Evolutionary conservation across 2,797 vertebrate species (phyloP).

Genomic region (Xiphophorus birchmanni): DNA sequence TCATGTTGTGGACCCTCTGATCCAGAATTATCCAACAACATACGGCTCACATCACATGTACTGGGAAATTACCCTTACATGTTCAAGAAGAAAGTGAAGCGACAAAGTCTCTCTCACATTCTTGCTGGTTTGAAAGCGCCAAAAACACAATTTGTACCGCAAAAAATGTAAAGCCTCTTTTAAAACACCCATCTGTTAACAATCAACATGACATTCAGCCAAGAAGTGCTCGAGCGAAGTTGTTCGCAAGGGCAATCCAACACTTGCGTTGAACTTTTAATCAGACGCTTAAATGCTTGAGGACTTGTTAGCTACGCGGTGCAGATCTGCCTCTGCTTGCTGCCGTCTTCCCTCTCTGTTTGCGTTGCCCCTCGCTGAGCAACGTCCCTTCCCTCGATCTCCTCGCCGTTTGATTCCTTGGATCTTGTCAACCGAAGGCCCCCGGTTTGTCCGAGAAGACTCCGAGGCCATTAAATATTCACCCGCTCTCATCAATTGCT

Average conservation of each 20-base stretch:
- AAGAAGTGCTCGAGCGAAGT: background rate
- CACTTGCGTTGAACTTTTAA: constrained; percentile 48
- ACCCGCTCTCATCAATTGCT: constrained; percentile 78
- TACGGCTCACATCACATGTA: constrained; percentile 38
- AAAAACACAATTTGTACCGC: constrained; percentile 2
- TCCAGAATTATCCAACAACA: constrained; percentile 27
- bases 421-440: constrained; percentile 66
- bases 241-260: constrained; percentile 49
- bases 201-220: constrained; percentile 23
- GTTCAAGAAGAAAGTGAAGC: constrained; percentile 31
- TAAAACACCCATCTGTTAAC: constrained; percentile 35
- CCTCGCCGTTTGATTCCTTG: constrained; percentile 65
- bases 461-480: constrained; percentile 78
- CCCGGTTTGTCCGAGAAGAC: constrained; percentile 72
- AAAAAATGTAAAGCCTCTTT: constrained; percentile 34
- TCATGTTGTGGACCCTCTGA: constrained; percentile 19
- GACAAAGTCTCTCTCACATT: constrained; percentile 10
- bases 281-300: constrained; percentile 26
- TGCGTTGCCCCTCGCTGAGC: constrained; percentile 49
- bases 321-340: constrained; percentile 36
- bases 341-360: constrained; percentile 39
- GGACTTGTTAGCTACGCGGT: background rate
- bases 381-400: constrained; percentile 55
- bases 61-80: constrained; percentile 40
- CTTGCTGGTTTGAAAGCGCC: background rate